Evolutionary conservation across 2,113 vertebrate species (phyloP).

Genomic region (Carassius carassius): DNA sequence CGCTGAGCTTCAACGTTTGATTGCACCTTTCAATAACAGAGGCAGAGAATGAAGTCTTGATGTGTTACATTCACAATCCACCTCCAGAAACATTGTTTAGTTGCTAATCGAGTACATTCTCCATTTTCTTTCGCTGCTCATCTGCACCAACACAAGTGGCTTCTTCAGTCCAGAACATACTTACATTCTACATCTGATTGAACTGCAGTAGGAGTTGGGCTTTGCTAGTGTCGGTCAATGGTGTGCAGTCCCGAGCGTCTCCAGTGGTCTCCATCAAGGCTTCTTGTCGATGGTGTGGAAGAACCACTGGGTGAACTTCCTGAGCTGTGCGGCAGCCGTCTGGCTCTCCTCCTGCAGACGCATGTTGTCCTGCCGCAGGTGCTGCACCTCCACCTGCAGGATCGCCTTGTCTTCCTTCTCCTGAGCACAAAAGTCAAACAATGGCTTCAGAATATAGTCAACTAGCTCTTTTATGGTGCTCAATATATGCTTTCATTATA

Average conservation of each 20-base stretch:
- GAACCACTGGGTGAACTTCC: conserved; percentile 98
- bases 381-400: conserved; percentile 92
- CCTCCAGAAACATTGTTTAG: not conserved
- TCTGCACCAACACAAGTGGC: conserved; percentile 3
- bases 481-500: not conserved
- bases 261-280: conserved; percentile 64
- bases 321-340: conserved; percentile 90
- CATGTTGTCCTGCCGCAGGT: conserved; percentile 94
- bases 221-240: not conserved
- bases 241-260: not conserved
- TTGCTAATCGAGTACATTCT: conserved; percentile 65
- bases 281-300: conserved; percentile 95
- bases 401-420: conserved; percentile 97
- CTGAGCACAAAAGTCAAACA: conserved; percentile 64
- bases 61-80: conserved; percentile 84
- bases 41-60: conserved; percentile 62
- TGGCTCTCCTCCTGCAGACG: conserved; percentile 95
- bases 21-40: not conserved
- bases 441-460: not conserved
- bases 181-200: conserved; percentile 31
- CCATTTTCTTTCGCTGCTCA: not conserved
- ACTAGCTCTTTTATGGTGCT: not conserved
- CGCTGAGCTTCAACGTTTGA: not conserved
- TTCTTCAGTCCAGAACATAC: not conserved
- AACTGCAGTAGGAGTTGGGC: conserved; percentile 1